Conservation (phyloP, 2,888 invertebrate genomes). For the Bugula neritina region DNA sequence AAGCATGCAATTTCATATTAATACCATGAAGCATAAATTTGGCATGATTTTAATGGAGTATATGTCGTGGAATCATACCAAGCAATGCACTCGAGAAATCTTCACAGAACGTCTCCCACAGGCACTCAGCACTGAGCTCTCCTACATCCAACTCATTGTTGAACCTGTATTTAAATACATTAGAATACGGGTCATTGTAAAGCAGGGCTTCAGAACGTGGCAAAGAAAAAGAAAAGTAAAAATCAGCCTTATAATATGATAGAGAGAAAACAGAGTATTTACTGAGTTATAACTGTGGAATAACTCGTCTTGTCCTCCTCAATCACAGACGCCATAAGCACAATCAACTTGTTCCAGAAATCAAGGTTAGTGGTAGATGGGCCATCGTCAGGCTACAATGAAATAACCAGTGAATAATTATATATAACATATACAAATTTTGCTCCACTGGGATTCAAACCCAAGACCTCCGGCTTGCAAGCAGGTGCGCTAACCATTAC, state of each 20-base stretch:
- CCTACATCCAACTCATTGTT: conserved; percentile 98
- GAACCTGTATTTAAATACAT: conserved; percentile 65
- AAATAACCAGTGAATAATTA: too few species aligned
- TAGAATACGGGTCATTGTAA: conserved; percentile 23
- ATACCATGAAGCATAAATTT: too few species aligned
- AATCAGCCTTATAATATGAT: too few species aligned
- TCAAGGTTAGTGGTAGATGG: conserved; percentile 79
- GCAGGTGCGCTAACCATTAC: too few species aligned
- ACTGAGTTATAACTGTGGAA: conserved; percentile 92
- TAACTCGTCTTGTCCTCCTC: conserved; percentile 98
- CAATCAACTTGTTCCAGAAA: conserved; percentile 96
- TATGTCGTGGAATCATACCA: too few species aligned
- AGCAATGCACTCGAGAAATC: conserved; percentile 89
- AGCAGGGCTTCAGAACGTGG: not conserved
- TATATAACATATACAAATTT: too few species aligned
- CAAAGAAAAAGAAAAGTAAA: too few species aligned
- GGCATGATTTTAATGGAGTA: too few species aligned
- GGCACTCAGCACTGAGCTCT: conserved; percentile 89
- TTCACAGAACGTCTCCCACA: conserved; percentile 95
- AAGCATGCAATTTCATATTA: too few species aligned
- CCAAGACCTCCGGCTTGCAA: too few species aligned
- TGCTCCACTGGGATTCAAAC: too few species aligned
- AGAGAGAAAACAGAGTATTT: too few species aligned
- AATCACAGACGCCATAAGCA: conserved; percentile 93
- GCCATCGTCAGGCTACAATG: conserved; percentile 60